Evolutionary conservation across 2,888 invertebrate genomes (phyloP).

Genomic region (Tholera decimalis): DNA sequence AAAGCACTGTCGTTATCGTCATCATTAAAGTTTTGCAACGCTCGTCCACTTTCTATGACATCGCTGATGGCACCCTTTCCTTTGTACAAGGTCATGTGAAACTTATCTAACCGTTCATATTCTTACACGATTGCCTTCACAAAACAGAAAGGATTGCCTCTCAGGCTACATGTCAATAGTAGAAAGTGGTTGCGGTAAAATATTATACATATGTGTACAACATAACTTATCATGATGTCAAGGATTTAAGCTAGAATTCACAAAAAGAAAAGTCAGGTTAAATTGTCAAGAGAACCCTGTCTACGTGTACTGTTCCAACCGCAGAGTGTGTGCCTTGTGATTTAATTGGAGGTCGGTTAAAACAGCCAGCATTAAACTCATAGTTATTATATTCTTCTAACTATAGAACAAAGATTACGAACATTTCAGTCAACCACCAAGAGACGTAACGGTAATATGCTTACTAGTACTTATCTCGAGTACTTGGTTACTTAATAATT

Average conservation of each 20-base stretch:
- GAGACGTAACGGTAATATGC: too few species aligned
- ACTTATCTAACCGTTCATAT: constrained; percentile 44
- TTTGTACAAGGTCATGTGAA: constrained; percentile 47
- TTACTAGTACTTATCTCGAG: constrained; percentile 13
- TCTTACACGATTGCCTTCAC: constrained; percentile 26
- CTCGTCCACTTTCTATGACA: constrained; percentile 45
- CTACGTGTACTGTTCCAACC: constrained; percentile 17
- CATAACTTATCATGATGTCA: background rate
- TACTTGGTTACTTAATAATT: constrained; percentile 20
- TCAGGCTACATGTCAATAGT: constrained; percentile 8
- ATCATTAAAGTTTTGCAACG: constrained; percentile 39
- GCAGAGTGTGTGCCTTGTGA: constrained; percentile 20
- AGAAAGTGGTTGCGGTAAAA: constrained; percentile 11
- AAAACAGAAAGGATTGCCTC: constrained; percentile 28
- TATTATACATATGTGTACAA: background rate
- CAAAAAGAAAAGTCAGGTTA: background rate
- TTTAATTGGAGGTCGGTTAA: background rate
- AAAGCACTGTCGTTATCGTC: constrained; percentile 30
- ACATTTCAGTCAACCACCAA: background rate
- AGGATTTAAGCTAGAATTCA: background rate
- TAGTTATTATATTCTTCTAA: constrained; percentile 4
- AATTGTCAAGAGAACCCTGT: constrained; percentile 22
- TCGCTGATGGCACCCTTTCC: constrained; percentile 48
- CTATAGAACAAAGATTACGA: background rate
- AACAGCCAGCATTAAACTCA: constrained; percentile 10